Base-by-base conservation (phyloP, 2,113 vertebrate genomes). In the Protomyctophum bolini region DNA sequence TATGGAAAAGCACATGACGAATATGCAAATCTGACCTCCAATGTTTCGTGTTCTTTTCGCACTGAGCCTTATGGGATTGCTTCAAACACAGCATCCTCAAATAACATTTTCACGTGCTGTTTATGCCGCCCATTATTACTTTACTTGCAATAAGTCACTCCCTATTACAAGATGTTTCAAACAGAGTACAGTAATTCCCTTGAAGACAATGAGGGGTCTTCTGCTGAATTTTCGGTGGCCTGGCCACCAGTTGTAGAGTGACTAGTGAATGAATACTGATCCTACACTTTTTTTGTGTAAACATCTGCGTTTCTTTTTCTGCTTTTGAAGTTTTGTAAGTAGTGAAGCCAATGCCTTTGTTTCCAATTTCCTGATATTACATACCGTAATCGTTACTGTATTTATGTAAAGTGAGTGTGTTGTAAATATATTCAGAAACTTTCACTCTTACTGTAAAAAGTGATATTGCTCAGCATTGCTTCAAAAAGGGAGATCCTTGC, bases 341-440 rank as follows among this genome's bases (percentile, higher is more conserved):
- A 97, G 97, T 94, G 95, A 96, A 95, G 94, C 94, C 91, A 92
- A 95, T 91, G 92, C 94, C 92, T 96, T 92, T 94, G 94, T 95
- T 96, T 95, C 93, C 89, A 95, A 94, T 97, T 97, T 95, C 94
- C 95, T 95, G 95, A 96, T 96, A 96, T 96, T 97, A 73, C 83
- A 88, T 91, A 90, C 95, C 94, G 95, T 98, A 97, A 94, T 96
- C 95, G 96, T 96, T 98, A 93, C 95, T 97, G 97, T 99, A 98
- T 98, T 98, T 97, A 98, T 98, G 96, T 99, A 98, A 96, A 97
- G 96, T 98, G 96, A 98, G 96, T 94, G 96, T 98, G 97, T 95
- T 99, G 97, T 99, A 99, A 97, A 99, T 99, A 98, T 96, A 95
- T 92, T 95, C 95, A 95, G 93, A 98, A 95, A 92, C 94, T 97